phyloP scores from a whole-genome alignment of 2,113 vertebrate species.

The Ursus arctos region DNA sequence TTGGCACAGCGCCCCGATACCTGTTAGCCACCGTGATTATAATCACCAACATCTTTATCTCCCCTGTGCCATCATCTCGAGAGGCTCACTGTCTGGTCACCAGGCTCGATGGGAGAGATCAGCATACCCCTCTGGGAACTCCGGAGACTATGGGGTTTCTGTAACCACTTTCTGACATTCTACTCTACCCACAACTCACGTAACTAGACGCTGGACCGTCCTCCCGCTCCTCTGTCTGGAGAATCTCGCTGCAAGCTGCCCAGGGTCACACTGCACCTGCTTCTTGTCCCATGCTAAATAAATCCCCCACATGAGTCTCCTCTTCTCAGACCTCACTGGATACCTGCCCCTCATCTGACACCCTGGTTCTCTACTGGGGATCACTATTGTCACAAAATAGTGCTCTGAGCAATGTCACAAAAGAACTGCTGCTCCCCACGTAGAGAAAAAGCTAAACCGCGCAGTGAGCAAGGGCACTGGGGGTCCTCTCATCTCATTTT shows the following conservation, averaged over 20 bases:
- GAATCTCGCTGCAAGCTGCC: not conserved
- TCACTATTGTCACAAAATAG: not conserved
- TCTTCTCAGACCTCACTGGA: not conserved
- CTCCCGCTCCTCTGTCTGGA: not conserved
- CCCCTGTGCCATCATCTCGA: rapidly evolving
- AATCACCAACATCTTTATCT: not conserved
- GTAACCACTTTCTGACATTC: not conserved
- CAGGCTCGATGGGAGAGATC: not conserved
- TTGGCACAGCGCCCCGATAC: not conserved
- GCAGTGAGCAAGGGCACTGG: not conserved
- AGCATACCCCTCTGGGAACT: not conserved
- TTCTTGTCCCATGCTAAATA: not conserved
- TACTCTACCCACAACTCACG: rapidly evolving
- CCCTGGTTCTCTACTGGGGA: not conserved
- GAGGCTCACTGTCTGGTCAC: not conserved
- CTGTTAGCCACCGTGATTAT: not conserved
- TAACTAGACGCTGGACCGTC: not conserved
- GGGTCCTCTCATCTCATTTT: not conserved
- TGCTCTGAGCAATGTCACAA: not conserved
- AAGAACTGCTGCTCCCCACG: not conserved
- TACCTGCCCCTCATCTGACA: not conserved
- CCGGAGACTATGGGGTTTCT: not conserved
- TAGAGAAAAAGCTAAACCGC: not conserved
- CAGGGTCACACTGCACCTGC: not conserved
- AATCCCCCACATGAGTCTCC: not conserved